phyloP scores from a whole-genome alignment of 2,797 vertebrate genomes.

The Galaxias olidus region DNA sequence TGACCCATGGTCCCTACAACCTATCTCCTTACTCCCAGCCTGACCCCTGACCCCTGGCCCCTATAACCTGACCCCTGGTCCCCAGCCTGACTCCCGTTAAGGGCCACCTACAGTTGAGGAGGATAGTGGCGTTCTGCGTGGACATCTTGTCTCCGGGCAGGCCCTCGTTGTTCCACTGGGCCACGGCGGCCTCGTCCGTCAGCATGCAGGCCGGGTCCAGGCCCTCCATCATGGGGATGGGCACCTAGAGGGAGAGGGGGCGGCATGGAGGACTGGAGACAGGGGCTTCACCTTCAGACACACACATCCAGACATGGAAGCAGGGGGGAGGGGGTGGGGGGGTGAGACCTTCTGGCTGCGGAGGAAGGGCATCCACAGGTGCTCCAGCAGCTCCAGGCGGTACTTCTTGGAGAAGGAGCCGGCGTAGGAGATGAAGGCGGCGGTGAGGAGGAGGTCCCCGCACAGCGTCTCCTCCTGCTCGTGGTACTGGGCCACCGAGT shows the following conservation, averaged over 20 bases:
- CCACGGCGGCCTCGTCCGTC: constrained; percentile 75
- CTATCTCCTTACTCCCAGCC: no score
- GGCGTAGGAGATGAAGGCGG: constrained; percentile 74
- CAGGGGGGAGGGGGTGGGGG: no score
- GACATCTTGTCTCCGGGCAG: constrained; percentile 77
- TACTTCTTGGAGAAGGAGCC: constrained; percentile 77
- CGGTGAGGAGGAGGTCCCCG: constrained; percentile 76
- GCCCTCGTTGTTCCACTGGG: constrained; percentile 81
- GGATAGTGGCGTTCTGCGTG: constrained; percentile 76
- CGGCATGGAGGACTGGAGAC: neutral
- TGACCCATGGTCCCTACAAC: no score
- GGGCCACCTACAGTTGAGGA: constrained; percentile 66
- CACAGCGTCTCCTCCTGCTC: constrained; percentile 78
- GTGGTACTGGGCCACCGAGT: constrained; percentile 73
- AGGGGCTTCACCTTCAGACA: no score
- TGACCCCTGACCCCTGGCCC: no score
- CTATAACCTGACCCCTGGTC: no score
- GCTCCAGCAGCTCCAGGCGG: constrained; percentile 68
- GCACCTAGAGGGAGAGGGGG: constrained; percentile 54
- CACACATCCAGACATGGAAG: no score
- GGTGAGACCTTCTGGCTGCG: constrained; percentile 65
- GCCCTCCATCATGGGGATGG: constrained; percentile 75
- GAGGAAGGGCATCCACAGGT: constrained; percentile 74
- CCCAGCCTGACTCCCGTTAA: no score
- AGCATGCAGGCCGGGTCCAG: constrained; percentile 75